Base-by-base conservation (phyloP, 1,140 invertebrate genomes). In the Bombus vancouverensis region DNA sequence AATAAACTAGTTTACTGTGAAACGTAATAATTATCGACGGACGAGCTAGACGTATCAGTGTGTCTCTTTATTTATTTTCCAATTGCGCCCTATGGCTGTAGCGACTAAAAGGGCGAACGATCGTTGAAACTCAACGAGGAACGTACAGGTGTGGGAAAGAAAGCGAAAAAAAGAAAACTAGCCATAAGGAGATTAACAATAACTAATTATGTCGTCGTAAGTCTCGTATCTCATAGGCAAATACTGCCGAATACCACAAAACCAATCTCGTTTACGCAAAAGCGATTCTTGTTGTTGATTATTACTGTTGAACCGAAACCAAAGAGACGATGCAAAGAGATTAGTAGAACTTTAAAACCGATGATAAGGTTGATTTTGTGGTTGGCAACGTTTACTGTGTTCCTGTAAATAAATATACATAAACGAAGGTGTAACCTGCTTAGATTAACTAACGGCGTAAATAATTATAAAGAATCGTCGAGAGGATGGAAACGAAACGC, bases 341-440 rank as follows among this genome's bases (percentile, higher is more conserved):
- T 22, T 22, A 39, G 9, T 22, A 37, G 42, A 68, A 9, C 13
- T 32, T 32, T 22, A 9, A 10, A 28, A 10, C 32, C 62, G 53
- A 37, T 22, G 76, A 32, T 3, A n/a, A 13, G 68, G 28, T 68
- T 28, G 85, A 77, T 78, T 87, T 84, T 81, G 88, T 72, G 85
- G 80, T 81, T 62, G 74, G 66, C 85, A 72, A 77, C 39, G 62
- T 77, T 89, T 78, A 87, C 72, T 85, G 83, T 85, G 88, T 89
- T 87, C 78, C 85, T 89, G 89, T 90, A 90, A 81, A 89, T 89
- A 90, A 87, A 65, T 90, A 90, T 89, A 90, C 85, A 89, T 90
- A 85, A 87, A 81, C 77, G 77, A 87, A 87, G 76, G 44, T 90
- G 86, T 89, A 89, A 84, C 57, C 73, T 71, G 88, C 88, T 89